These are phyloP conservation scores for Rhopalosiphum nymphaeae DNA, from an alignment of 2,888 invertebrate genomes.

Conservation along the genomic window DNA sequence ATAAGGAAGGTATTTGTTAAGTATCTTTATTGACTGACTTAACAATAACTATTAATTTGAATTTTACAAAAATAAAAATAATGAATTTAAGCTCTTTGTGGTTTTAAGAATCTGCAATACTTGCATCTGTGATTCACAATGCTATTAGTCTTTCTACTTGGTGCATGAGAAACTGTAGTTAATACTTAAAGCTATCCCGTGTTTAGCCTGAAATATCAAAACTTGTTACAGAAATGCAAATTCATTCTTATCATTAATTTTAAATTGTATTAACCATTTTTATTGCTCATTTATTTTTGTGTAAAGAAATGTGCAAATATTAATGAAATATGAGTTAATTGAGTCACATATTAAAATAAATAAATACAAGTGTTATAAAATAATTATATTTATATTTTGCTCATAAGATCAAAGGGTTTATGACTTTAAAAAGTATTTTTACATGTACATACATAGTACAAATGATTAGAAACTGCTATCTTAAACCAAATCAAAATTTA, in stretches of 20 bases:
- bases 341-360: not conserved
- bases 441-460: not conserved
- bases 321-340: not conserved
- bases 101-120: not conserved
- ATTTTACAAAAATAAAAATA: not conserved
- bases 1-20: not conserved
- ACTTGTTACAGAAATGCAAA: no score
- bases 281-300: not conserved
- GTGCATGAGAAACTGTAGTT: not conserved
- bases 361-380: not conserved
- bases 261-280: no score
- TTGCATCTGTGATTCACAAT: not conserved
- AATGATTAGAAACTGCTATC: not conserved
- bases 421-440: not conserved
- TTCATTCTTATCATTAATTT: no score
- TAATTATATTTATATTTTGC: not conserved
- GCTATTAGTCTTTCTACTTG: not conserved
- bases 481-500: not conserved
- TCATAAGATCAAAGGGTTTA: not conserved
- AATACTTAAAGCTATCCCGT: no score
- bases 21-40: not conserved
- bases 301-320: not conserved
- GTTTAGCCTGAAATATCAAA: no score
- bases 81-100: not conserved
- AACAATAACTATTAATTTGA: not conserved